Evolutionary conservation across 2,797 vertebrate species (phyloP).

Genomic region (Anomalospiza imberbis): DNA sequence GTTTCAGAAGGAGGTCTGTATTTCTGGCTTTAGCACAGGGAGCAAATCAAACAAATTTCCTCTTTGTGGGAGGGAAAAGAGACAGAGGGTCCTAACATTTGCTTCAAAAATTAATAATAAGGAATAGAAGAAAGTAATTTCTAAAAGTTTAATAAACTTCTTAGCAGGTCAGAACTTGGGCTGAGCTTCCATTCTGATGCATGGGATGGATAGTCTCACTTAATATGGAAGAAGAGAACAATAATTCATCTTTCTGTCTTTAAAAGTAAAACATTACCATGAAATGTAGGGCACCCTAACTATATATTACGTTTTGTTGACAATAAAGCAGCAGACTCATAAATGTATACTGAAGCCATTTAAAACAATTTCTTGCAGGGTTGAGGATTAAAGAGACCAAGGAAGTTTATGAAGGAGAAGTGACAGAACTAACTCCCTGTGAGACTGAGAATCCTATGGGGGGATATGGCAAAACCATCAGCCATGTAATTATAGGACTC

Average conservation of each 20-base stretch:
- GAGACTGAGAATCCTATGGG: conserved; percentile 99
- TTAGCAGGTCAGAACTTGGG: not conserved
- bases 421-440: conserved; percentile 95
- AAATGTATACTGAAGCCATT: not conserved
- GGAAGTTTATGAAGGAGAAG: conserved; percentile 98
- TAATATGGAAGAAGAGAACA: not conserved
- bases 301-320: not conserved
- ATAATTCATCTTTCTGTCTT: not conserved
- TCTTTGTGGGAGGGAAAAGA: not conserved
- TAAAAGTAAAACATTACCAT: not conserved
- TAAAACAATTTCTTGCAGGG: conserved; percentile 74
- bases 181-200: not conserved
- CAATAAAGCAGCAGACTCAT: not conserved
- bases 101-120: not conserved
- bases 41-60: not conserved
- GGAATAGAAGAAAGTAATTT: not conserved
- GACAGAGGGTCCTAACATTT: not conserved
- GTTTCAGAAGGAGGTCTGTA: not conserved
- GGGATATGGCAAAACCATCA: conserved; percentile 97
- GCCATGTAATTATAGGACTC: conserved; percentile 95
- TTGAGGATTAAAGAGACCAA: conserved; percentile 98
- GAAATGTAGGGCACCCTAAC: not conserved
- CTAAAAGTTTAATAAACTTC: not conserved
- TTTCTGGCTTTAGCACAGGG: not conserved
- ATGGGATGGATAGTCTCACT: not conserved